Evolutionary conservation across 2,888 invertebrate species (phyloP).

Genomic region (Megaustenia siamemsis): DNA sequence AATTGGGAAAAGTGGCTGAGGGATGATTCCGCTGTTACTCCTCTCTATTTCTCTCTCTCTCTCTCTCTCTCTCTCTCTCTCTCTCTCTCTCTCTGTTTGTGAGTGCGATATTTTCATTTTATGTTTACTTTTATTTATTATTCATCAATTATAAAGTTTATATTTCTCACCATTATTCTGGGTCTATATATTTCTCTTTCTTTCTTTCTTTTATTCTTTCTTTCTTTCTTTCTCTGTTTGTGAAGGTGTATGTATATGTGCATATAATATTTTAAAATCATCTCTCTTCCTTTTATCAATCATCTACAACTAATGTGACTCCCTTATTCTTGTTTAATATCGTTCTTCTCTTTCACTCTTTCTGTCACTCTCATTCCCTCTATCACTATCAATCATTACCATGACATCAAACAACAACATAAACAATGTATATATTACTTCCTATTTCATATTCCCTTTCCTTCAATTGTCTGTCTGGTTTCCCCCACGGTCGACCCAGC

Average conservation of each 20-base stretch:
- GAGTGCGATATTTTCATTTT: not conserved
- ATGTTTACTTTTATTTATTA: not conserved
- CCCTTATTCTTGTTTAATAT: not conserved
- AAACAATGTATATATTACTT: not conserved
- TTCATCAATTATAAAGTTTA: not conserved
- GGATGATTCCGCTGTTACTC: not conserved
- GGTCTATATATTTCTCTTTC: not conserved
- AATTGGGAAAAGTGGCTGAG: too few species aligned
- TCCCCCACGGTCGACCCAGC: too few species aligned
- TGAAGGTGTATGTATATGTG: too few species aligned
- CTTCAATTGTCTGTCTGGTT: not conserved
- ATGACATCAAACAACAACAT: too few species aligned
- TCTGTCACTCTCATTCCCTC: not conserved
- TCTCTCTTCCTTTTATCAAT: too few species aligned
- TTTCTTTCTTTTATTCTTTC: too few species aligned
- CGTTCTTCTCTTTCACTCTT: not conserved
- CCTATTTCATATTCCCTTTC: not conserved
- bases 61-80: constrained; percentile 15
- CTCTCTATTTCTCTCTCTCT: not conserved
- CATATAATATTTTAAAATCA: too few species aligned
- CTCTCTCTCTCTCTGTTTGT: not conserved
- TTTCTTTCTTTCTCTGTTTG: too few species aligned
- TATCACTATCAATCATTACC: not conserved
- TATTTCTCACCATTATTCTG: not conserved
- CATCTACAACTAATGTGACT: too few species aligned